Base-by-base conservation (phyloP, 2,888 invertebrate species). In the Aquatica leii region DNA sequence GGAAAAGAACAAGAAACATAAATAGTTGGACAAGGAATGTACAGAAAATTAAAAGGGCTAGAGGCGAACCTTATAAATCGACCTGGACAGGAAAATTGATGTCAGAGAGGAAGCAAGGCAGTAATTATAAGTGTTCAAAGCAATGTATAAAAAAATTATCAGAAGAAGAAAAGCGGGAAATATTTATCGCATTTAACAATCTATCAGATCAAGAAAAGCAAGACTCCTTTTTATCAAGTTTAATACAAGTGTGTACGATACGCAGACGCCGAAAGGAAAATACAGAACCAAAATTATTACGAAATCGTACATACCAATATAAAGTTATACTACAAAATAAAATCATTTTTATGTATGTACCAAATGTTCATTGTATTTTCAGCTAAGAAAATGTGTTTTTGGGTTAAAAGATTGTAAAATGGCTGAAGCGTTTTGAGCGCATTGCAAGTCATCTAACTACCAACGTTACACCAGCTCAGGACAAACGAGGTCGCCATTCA, bases 401-500 rank as follows among this genome's bases (percentile, higher is more conserved):
- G 37, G 9, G 9, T 37, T 37, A 37, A 12, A 12, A 37, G 37
- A 4, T 24, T 24, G 24, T 6, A 24, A 24, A 24, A 24, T 12
- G 37, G 37, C 14, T 14, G 9, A 43, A 43, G 9, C 43, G 43
- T 15, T 15, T 43, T 2, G 43, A 43, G 17, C 15, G 43, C 43
- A 15, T 43, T 15, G 11, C 17, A 14, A 43, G 8, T 9, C 43
- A 43, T 14, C 43, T 43, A 15, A 4, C 14, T 43, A 43, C 43
- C 2, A 43, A 43, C 17, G 9, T 43, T 12, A 43, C 43, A 12
- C 17, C 14, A 14, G 43, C 14, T 14, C 43, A 43, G 43, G 43
- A 43, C 14, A 43, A 43, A 43, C 43, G 15, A 14, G 43, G 43
- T 15, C 43, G 15, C 5, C 15, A 43, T 43, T 15, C 43, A 43